Evolutionary conservation across 64 coral and sea anemone genomes (phyloP).

Genomic region (Trachythela sp.): DNA sequence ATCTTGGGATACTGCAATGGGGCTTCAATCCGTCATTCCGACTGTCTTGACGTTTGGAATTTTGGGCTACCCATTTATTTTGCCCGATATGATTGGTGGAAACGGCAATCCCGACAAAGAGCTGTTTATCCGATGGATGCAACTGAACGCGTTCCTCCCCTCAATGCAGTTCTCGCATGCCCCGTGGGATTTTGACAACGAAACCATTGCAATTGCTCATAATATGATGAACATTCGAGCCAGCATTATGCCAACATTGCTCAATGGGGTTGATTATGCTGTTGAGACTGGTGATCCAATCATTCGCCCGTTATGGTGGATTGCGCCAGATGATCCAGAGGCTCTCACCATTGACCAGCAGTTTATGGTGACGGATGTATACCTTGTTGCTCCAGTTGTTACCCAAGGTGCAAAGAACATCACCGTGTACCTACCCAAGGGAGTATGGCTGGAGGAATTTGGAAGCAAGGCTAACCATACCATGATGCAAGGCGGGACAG

Average conservation of each 20-base stretch:
- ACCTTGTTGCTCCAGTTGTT: not conserved
- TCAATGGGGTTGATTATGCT: not conserved
- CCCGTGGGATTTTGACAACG: constrained; percentile 12
- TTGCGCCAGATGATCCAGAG: not conserved
- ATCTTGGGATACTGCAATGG: not conserved
- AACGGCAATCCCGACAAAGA: not conserved
- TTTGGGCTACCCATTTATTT: not conserved
- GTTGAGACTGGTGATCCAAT: not conserved
- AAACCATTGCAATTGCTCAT: not conserved
- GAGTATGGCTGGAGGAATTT: not conserved
- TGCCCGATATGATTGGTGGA: constrained; percentile 8
- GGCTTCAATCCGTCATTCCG: constrained; percentile 5
- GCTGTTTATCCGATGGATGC: constrained; percentile 1
- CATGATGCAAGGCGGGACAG: not conserved
- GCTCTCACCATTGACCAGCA: not conserved
- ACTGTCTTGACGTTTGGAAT: constrained; percentile 13
- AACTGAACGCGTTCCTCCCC: not conserved
- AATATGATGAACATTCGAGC: not conserved
- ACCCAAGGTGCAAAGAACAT: not conserved
- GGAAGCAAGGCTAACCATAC: not conserved
- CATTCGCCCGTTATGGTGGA: constrained; percentile 4
- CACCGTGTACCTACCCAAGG: not conserved
- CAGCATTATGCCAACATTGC: not conserved
- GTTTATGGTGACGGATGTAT: constrained; percentile 16
- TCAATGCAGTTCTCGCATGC: constrained; percentile 5